Conservation (phyloP, 2,113 vertebrate species). For the Phyllopteryx taeniolatus region DNA sequence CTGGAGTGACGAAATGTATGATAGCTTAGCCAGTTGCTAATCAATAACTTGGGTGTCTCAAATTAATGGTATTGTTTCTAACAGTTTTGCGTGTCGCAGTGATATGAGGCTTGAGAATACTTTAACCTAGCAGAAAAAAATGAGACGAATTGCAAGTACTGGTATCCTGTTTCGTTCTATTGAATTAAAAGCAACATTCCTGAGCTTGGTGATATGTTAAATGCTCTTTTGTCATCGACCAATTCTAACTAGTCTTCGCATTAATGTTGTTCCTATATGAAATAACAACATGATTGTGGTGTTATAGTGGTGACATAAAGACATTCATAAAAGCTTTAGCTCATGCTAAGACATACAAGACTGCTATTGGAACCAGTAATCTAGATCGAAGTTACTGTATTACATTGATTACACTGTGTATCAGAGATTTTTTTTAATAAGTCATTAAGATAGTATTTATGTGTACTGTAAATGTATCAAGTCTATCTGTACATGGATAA, state of each 20-base stretch:
- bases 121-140: not conserved
- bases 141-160: too few relatives aligned
- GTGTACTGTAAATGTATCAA: not conserved
- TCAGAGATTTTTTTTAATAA: not conserved
- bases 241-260: not conserved
- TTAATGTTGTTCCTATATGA: not conserved
- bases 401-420: not conserved
- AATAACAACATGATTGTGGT: not conserved
- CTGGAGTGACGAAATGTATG: not conserved
- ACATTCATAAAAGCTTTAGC: not conserved
- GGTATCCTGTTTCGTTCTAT: not conserved
- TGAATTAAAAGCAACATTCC: not conserved
- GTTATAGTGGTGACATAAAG: not conserved
- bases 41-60: constrained; percentile 1
- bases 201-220: not conserved
- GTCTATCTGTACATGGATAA: constrained; percentile 3
- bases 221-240: not conserved
- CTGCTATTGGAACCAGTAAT: not conserved
- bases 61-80: not conserved
- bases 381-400: not conserved
- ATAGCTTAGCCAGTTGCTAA: constrained; percentile 48
- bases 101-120: not conserved
- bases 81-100: not conserved
- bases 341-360: not conserved
- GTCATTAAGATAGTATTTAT: not conserved